Conservation (phyloP, 1,140 invertebrate species). For the Drosophila insularis region DNA sequence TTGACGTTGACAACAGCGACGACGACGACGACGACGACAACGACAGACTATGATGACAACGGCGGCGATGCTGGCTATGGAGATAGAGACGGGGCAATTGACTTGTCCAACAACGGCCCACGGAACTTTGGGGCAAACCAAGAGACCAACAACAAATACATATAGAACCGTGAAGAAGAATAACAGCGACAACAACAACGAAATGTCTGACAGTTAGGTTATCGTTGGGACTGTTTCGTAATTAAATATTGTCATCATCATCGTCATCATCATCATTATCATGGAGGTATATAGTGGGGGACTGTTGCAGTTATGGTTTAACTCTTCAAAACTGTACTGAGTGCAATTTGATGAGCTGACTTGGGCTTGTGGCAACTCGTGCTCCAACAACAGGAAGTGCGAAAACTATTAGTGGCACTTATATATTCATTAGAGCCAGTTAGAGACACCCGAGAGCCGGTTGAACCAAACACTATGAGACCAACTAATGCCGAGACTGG, state of each 20-base stretch:
- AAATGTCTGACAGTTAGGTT: constrained; percentile 47
- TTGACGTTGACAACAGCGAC: constrained; percentile 30
- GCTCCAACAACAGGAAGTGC: constrained; percentile 69
- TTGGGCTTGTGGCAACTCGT: constrained; percentile 15
- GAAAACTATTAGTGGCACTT: constrained; percentile 81
- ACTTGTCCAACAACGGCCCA: constrained; percentile 43
- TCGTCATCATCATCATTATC: too few relatives aligned
- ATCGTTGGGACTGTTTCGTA: constrained; percentile 48
- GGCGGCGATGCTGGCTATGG: constrained; percentile 31
- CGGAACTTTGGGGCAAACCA: constrained; percentile 26
- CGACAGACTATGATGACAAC: constrained; percentile 30
- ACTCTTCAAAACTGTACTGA: constrained; percentile 21
- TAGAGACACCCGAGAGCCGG: constrained; percentile 66
- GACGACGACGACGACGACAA: neutral
- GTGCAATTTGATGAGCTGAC: constrained; percentile 57
- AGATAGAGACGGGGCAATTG: constrained; percentile 47
- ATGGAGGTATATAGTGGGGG: constrained; percentile 7
- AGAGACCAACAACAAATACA: neutral
- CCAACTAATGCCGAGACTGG: constrained; percentile 21
- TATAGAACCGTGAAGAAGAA: neutral
- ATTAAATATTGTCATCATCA: constrained; percentile 76
- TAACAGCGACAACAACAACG: neutral
- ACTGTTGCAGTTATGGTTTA: constrained; percentile 34
- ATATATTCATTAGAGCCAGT: constrained; percentile 81
- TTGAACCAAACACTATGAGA: neutral